A percentile compares a stretch with the other conserved stretches of the same genome.
Evolutionary conservation across 2,113 vertebrate genomes (phyloP).

Genomic region (Candoia aspera): DNA sequence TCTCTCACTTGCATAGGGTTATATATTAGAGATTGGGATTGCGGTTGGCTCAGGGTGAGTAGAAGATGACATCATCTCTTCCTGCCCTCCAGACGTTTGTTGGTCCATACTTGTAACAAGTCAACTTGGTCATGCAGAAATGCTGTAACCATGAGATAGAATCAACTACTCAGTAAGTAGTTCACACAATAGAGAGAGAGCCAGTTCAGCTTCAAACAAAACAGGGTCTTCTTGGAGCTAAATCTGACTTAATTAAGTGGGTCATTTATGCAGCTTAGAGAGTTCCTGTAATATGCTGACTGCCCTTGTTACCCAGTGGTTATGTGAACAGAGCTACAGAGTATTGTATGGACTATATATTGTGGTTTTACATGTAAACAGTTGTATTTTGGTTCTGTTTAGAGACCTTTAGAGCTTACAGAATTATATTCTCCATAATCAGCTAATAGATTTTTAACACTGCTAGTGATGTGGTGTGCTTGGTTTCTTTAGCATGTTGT

Average conservation of each 20-base stretch:
- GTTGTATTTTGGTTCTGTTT: neutral
- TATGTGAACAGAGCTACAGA: neutral
- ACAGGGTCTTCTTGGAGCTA: neutral
- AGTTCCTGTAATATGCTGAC: neutral
- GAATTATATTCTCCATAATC: neutral
- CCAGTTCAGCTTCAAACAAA: neutral
- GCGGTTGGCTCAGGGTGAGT: neutral
- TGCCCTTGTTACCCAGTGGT: neutral
- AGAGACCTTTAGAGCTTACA: neutral
- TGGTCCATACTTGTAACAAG: neutral
- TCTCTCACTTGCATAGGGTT: too few species aligned
- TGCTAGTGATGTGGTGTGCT: neutral
- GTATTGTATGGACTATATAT: neutral
- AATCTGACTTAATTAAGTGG: neutral
- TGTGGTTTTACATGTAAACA: neutral
- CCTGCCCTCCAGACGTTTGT: neutral
- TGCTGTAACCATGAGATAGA: neutral
- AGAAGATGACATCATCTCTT: neutral
- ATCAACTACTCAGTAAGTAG: neutral
- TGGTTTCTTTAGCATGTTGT: neutral
- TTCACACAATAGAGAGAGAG: neutral
- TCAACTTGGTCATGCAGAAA: neutral
- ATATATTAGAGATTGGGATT: neutral
- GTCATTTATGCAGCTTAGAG: neutral
- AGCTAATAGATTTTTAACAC: neutral